phyloP scores from a whole-genome alignment of 2,888 invertebrate species.

The Zaprionus lineosus region DNA sequence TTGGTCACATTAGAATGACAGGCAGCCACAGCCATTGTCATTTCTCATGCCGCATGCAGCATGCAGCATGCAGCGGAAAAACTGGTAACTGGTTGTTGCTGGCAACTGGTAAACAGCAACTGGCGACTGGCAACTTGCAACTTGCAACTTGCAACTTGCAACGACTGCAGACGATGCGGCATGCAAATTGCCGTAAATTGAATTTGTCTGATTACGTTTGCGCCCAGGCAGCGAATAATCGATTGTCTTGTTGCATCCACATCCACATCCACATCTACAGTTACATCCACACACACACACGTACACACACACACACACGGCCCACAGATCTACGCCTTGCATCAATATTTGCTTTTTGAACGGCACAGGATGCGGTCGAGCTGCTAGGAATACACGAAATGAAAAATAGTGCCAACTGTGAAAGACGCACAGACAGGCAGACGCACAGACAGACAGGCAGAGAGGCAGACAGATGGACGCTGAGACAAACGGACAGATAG shows the following conservation, averaged over 20 bases:
- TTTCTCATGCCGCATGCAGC: conserved; percentile 53
- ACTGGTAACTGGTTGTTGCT: conserved; percentile 24
- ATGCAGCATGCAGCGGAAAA: conserved; percentile 18
- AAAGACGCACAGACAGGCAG: conserved; percentile 5
- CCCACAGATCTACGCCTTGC: conserved; percentile 40
- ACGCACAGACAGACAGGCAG: conserved; percentile 8
- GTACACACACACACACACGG: background rate
- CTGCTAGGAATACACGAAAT: conserved; percentile 37
- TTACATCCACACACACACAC: background rate
- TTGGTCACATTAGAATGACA: conserved; percentile 71
- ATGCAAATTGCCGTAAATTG: conserved; percentile 77
- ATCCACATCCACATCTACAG: background rate
- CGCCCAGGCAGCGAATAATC: conserved; percentile 58
- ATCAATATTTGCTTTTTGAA: conserved; percentile 59
- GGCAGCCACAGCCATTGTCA: conserved; percentile 65
- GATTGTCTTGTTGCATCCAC: conserved; percentile 53
- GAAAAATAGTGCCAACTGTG: conserved; percentile 65
- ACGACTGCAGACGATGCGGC: conserved; percentile 36
- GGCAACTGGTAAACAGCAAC: conserved; percentile 26
- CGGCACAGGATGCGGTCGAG: conserved; percentile 49
- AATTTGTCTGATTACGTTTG: conserved; percentile 76
- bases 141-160: conserved; percentile 23
- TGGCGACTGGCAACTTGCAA: conserved; percentile 23
- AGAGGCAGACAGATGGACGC: conserved; percentile 13
- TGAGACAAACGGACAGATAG: conserved; percentile 39